A percentile compares a stretch with the other conserved stretches of the same genome.
Evolutionary conservation across 1,140 invertebrate species (phyloP).

Genomic region (Bombus terrestris): DNA sequence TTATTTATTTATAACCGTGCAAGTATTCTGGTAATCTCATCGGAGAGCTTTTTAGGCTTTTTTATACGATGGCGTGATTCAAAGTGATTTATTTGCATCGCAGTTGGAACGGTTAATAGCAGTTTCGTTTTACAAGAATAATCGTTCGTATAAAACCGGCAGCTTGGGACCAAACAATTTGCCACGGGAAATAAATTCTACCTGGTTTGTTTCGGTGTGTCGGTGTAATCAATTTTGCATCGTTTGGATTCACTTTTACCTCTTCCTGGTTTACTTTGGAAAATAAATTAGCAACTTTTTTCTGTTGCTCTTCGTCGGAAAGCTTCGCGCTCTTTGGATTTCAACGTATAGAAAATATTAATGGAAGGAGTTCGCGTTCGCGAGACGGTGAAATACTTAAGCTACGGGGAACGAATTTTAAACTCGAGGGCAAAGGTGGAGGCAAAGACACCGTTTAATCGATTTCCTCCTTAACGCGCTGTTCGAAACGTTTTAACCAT

Average conservation of each 20-base stretch:
- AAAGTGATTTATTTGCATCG: slow-evolving; percentile 2
- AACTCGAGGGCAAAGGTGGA: neutral
- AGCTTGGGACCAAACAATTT: neutral
- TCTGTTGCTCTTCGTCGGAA: neutral
- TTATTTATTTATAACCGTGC: neutral
- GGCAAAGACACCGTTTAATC: neutral
- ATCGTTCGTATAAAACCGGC: slow-evolving; percentile 10
- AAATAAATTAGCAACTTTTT: neutral
- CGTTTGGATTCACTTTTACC: neutral
- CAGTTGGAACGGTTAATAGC: neutral
- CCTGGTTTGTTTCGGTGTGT: too few species aligned
- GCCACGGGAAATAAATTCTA: neutral
- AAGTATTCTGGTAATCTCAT: neutral
- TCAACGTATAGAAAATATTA: neutral
- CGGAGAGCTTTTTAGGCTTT: neutral
- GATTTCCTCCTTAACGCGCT: neutral
- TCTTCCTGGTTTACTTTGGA: neutral
- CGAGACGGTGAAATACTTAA: neutral
- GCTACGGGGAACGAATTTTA: neutral
- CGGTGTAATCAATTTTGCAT: slow-evolving; percentile 20
- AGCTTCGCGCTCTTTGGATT: too few species aligned
- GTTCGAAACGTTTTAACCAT: neutral
- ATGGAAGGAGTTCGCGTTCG: neutral
- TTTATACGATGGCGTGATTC: neutral
- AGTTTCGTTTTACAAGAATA: slow-evolving; percentile 24